phyloP scores from a whole-genome alignment of 2,888 invertebrate genomes.

The Cheilosia variabilis region DNA sequence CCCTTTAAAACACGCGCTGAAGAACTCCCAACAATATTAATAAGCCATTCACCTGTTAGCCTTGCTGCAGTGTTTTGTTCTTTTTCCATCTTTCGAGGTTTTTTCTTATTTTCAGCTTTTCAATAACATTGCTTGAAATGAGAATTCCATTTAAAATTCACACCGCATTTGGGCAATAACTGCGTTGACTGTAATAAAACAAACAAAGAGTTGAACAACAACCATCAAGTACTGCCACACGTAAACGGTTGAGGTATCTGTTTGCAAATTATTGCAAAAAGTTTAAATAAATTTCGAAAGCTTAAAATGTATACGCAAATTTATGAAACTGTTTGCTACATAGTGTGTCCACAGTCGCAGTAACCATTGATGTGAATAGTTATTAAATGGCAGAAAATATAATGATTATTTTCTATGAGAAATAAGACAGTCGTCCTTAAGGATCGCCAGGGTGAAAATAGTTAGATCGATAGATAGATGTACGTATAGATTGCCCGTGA shows the following conservation, averaged over 20 bases:
- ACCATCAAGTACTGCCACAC: neutral
- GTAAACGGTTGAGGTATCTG: neutral
- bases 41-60: constrained; percentile 60
- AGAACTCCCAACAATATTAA: constrained; percentile 49
- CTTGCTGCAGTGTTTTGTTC: constrained; percentile 30
- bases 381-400: too few species aligned
- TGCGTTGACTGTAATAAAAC: constrained; percentile 43
- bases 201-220: constrained; percentile 37
- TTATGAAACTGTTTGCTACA: too few species aligned
- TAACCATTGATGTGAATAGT: too few species aligned
- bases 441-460: too few species aligned
- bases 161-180: constrained; percentile 55
- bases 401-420: too few species aligned
- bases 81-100: constrained; percentile 31
- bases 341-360: too few species aligned
- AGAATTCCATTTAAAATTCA: constrained; percentile 52
- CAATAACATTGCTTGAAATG: constrained; percentile 27
- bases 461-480: too few species aligned
- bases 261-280: neutral
- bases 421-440: too few species aligned
- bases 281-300: neutral
- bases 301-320: too few species aligned
- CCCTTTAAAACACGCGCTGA: constrained; percentile 10
- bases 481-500: too few species aligned
- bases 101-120: constrained; percentile 27